These are phyloP conservation scores for Sturnus vulgaris DNA, from an alignment of 2,113 vertebrate genomes.

Conservation along the genomic window DNA sequence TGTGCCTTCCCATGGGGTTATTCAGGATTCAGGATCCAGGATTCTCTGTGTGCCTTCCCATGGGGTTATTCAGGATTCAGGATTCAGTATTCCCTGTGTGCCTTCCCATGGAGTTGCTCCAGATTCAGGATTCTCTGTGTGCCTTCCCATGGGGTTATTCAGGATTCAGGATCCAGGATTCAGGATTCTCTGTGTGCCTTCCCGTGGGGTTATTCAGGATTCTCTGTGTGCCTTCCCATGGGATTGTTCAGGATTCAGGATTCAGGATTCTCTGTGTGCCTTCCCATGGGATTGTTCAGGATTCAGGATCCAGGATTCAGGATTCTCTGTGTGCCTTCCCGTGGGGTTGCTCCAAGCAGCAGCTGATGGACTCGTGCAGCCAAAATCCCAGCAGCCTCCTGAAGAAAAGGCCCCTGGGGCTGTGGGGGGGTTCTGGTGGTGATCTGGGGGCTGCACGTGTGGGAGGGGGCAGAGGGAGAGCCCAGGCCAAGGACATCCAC, in stretches of 20 bases:
- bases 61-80: not conserved
- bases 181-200: too few relatives aligned
- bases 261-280: too few relatives aligned
- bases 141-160: too few relatives aligned
- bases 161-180: too few relatives aligned
- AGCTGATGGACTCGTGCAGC: not conserved
- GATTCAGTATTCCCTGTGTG: accelerated
- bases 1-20: too few relatives aligned
- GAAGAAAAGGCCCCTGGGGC: not conserved
- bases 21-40: too few relatives aligned
- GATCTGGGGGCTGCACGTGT: accelerated
- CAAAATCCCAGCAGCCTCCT: not conserved
- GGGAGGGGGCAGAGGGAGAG: not conserved
- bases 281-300: too few relatives aligned
- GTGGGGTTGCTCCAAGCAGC: not conserved
- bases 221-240: too few relatives aligned
- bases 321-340: accelerated
- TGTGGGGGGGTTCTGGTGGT: not conserved
- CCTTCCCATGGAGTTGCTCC: not conserved
- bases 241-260: too few relatives aligned
- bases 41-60: too few relatives aligned
- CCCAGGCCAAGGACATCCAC: not conserved
- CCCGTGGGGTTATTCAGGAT: too few relatives aligned
- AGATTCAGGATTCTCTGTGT: not conserved
- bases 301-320: accelerated